Base-by-base conservation (phyloP, 2,113 vertebrate species). In the Melierax canorus region DNA sequence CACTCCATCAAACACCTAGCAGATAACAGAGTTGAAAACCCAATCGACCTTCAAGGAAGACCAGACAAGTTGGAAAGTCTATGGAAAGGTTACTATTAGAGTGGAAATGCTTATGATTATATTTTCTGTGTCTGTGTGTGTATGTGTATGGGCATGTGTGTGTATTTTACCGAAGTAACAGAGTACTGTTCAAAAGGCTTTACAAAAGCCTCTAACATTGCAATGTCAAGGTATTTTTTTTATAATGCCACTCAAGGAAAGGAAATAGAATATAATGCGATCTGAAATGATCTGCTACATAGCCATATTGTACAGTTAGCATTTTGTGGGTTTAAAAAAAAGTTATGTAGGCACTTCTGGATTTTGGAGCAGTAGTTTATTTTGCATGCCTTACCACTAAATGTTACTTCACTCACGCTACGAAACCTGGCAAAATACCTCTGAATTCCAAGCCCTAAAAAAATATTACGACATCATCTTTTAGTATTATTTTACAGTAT, bases 11-110 rank as follows among this genome's bases (percentile, higher is more conserved):
- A 98, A 99, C 98, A 98, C 94, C 97, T 96, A 38, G 64, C 97
- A 98, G 99, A 99, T 99, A 99, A 99, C 98, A 98, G 97, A 98
- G 97, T 96, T 98, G 98, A 99, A 99, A 99, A 99, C 98, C 98
- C 99, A 98, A 98, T 99, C 98, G 98, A 99, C 99, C 99, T 99
- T 99, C 99, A 98, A 97, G 98, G 92, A 97, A 97, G 97, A 97
- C 97, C 98, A 98, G 98, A 97, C 97, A 97, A 97, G 96, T 94
- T 94, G 96, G 97, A 96, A 97, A 98, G 97, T 96, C 97, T 97
- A 81, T 94, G 97, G 97, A 98, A 98, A 98, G 98, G 94, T 98
- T 97, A 97, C 97, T 97, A 79, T 97, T 96, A 89, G 92, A 90
- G 96, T 62, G 68, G 51, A 95, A 95, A 72, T 62, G 34, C 66